phyloP scores from a whole-genome alignment of 2,113 vertebrate genomes.

The Cottus gobio region DNA sequence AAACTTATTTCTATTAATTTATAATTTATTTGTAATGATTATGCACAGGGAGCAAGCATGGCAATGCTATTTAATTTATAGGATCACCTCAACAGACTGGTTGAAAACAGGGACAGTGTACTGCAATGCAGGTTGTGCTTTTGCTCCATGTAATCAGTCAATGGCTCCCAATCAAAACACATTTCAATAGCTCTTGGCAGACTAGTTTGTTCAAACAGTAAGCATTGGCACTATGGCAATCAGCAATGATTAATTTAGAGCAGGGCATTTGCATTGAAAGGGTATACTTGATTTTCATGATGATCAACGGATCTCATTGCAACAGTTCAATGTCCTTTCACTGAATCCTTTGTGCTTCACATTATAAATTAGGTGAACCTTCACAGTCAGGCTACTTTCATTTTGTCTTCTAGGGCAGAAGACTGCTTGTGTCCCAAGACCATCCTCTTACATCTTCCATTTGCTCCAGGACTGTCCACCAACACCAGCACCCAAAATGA shows the following conservation, averaged over 20 bases:
- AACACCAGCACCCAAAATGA: constrained; percentile 41
- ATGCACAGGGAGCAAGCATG: not conserved
- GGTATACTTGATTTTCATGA: not conserved
- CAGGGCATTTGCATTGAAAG: not conserved
- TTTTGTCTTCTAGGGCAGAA: constrained; percentile 7
- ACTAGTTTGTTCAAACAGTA: not conserved
- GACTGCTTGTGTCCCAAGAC: not conserved
- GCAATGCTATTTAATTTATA: not conserved
- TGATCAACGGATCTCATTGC: not conserved
- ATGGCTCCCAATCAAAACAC: not conserved
- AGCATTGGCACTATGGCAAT: not conserved
- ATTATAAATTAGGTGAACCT: not conserved
- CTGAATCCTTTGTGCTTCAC: not conserved
- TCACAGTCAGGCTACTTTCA: not conserved
- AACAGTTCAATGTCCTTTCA: not conserved
- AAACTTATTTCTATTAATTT: not conserved
- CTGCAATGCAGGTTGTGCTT: not conserved
- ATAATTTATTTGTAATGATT: not conserved
- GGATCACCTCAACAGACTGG: not conserved
- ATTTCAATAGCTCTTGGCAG: not conserved
- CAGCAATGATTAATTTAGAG: constrained; percentile 13
- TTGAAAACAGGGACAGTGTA: not conserved
- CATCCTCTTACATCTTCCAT: not conserved
- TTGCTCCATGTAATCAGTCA: not conserved
- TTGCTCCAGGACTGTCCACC: constrained; percentile 16